These are phyloP conservation scores for Pammene aurita DNA, from an alignment of 2,888 invertebrate genomes.

Conservation along the genomic window DNA sequence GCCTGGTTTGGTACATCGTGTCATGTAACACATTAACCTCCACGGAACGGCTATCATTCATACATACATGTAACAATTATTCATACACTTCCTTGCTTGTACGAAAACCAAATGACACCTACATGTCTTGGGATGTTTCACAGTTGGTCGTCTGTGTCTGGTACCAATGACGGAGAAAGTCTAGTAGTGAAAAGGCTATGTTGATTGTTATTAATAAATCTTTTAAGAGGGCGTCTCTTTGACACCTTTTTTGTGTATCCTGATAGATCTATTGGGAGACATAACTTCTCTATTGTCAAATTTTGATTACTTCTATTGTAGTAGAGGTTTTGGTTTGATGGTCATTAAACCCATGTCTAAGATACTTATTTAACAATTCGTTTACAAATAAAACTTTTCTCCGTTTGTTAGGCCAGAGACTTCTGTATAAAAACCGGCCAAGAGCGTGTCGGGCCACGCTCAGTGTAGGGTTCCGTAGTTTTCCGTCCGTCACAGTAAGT, in stretches of 20 bases:
- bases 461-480: no score
- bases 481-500: no score
- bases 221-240: conserved; percentile 40
- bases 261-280: conserved; percentile 38
- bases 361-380: no score
- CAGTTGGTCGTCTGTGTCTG: conserved; percentile 7
- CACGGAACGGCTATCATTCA: conserved; percentile 33
- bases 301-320: conserved; percentile 11
- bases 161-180: conserved; percentile 52
- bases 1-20: conserved; percentile 19
- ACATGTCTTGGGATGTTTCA: conserved; percentile 19
- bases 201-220: conserved; percentile 61
- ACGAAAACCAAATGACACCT: conserved; percentile 14
- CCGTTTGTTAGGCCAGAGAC: not conserved
- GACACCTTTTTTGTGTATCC: conserved; percentile 45
- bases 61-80: conserved; percentile 27
- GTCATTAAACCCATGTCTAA: no score
- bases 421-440: not conserved
- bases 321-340: no score
- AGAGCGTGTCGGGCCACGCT: no score
- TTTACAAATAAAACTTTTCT: not conserved
- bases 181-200: conserved; percentile 45
- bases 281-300: conserved; percentile 9
- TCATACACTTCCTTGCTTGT: conserved; percentile 37
- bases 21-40: conserved; percentile 41